Evolutionary conservation across 2,888 invertebrate genomes (phyloP).

Genomic region (Coenonympha arcania): DNA sequence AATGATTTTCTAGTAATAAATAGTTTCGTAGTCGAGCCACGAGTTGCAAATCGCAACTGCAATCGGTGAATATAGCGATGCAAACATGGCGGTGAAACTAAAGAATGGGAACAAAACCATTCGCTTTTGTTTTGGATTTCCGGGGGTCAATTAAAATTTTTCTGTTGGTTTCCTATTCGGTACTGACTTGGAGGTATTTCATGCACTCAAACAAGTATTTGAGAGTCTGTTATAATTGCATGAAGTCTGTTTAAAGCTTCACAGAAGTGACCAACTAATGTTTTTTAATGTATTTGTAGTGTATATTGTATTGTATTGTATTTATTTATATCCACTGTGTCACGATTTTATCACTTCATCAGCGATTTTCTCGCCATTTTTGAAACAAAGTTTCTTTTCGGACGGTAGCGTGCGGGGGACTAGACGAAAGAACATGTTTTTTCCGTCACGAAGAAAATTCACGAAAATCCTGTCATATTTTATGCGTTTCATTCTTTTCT

Average conservation of each 20-base stretch:
- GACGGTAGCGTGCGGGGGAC: too few relatives aligned
- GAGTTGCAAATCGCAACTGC: constrained; percentile 15
- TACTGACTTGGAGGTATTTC: constrained; percentile 13
- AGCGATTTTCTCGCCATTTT: too few relatives aligned
- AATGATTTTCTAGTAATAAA: constrained; percentile 3
- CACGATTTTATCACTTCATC: too few relatives aligned
- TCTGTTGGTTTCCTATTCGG: constrained; percentile 31
- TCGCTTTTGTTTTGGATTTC: constrained; percentile 44
- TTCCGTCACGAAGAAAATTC: too few relatives aligned
- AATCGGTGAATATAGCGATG: constrained; percentile 24
- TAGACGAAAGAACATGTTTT: too few relatives aligned
- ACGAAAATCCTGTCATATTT: too few relatives aligned
- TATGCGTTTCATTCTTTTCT: too few relatives aligned
- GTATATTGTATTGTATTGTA: not conserved
- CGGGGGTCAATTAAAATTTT: constrained; percentile 35
- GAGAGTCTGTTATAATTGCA: not conserved
- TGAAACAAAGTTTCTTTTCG: too few relatives aligned
- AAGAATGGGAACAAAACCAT: constrained; percentile 33
- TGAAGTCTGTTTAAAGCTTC: too few relatives aligned
- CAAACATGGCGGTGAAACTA: constrained; percentile 45
- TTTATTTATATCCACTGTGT: not conserved
- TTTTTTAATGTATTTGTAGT: not conserved
- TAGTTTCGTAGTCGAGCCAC: constrained; percentile 15
- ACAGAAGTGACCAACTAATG: not conserved
- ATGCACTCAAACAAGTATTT: not conserved